Evolutionary conservation across 2,113 vertebrate genomes (phyloP).

Genomic region (Psophia crepitans): DNA sequence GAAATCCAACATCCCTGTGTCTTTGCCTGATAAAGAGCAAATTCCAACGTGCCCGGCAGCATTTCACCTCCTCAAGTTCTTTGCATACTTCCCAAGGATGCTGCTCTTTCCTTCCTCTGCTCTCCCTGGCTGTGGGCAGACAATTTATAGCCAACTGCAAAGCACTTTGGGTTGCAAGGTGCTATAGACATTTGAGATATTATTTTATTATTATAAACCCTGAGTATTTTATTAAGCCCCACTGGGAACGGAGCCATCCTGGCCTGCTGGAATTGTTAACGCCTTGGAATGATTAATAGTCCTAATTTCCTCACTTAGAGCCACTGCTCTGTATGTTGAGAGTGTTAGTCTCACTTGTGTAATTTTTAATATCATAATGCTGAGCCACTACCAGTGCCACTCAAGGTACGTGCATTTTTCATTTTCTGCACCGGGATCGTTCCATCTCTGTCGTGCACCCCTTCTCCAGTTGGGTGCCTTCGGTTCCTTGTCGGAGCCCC

Average conservation of each 20-base stretch:
- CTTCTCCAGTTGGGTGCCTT: not conserved
- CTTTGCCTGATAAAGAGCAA: not conserved
- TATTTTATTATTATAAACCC: constrained; percentile 51
- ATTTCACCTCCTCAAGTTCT: constrained; percentile 15
- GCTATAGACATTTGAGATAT: constrained; percentile 29
- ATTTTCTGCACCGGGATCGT: not conserved
- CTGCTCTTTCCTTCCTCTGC: not conserved
- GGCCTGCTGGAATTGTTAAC: constrained; percentile 63
- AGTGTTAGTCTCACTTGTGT: constrained; percentile 29
- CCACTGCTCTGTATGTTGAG: constrained; percentile 20
- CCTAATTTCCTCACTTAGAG: constrained; percentile 66
- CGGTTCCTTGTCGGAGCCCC: not conserved
- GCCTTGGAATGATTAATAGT: constrained; percentile 62
- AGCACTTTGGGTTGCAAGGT: constrained; percentile 26
- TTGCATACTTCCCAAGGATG: constrained; percentile 39
- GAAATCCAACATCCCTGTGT: not conserved
- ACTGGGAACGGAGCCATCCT: constrained; percentile 59
- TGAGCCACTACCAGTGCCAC: not conserved
- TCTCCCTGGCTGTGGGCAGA: not conserved
- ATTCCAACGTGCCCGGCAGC: constrained; percentile 31
- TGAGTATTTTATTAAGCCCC: constrained; percentile 61
- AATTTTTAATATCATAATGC: constrained; percentile 6
- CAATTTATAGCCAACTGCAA: constrained; percentile 26
- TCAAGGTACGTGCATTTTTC: not conserved
- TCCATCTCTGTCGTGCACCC: not conserved